phyloP scores from a whole-genome alignment of 2,113 vertebrate genomes.

The Hemiprocne comata region DNA sequence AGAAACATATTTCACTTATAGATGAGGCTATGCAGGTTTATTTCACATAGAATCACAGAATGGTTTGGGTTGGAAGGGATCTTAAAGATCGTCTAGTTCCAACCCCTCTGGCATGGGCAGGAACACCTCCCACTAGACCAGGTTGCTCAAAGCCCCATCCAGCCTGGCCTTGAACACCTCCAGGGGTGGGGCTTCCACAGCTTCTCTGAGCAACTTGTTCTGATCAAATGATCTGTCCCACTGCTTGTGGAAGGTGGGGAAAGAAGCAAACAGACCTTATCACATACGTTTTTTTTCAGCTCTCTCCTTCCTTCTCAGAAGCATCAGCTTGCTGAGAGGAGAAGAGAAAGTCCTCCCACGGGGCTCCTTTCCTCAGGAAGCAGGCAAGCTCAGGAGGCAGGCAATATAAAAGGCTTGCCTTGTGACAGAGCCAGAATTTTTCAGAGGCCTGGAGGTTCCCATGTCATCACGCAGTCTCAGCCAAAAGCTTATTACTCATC shows the following conservation, averaged over 20 bases:
- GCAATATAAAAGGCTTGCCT: neutral
- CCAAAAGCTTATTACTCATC: conserved; percentile 41
- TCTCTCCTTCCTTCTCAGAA: neutral
- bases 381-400: neutral
- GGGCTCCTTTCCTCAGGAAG: neutral
- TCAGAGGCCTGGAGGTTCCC: conserved; percentile 16
- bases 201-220: too few relatives aligned
- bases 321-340: neutral
- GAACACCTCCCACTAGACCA: too few relatives aligned
- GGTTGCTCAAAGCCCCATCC: too few relatives aligned
- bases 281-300: neutral
- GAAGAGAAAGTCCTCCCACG: neutral
- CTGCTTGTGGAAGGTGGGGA: neutral
- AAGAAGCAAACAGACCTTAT: neutral
- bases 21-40: neutral
- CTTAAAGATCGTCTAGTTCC: too few relatives aligned
- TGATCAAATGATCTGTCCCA: neutral
- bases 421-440: neutral
- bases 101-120: too few relatives aligned
- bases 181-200: too few relatives aligned
- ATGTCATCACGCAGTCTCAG: neutral
- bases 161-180: too few relatives aligned
- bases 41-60: neutral
- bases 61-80: too few relatives aligned
- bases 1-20: neutral